phyloP scores from a whole-genome alignment of 2,113 vertebrate species.

The Danionella cerebrum region DNA sequence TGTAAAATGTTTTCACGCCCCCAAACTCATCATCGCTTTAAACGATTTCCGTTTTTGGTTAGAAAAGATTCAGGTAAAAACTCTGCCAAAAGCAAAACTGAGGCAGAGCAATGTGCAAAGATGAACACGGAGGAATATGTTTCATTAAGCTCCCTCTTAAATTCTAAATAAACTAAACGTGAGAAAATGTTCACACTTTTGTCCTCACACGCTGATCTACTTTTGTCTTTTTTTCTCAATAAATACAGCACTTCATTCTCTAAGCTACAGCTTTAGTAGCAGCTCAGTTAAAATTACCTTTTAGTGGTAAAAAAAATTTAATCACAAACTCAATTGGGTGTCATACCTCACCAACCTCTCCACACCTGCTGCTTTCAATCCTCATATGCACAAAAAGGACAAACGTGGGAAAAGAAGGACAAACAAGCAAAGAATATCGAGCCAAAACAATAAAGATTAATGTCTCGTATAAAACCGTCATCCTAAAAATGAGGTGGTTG shows the following conservation, averaged over 20 bases:
- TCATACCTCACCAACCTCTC: background rate
- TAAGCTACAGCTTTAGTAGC: background rate
- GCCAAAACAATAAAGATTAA: constrained; percentile 36
- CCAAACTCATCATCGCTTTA: too few species aligned
- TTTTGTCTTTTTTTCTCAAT: background rate
- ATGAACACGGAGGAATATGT: background rate
- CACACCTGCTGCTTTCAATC: background rate
- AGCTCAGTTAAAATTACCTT: background rate
- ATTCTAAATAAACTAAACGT: background rate
- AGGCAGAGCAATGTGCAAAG: background rate
- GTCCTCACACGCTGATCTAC: background rate
- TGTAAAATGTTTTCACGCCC: too few species aligned
- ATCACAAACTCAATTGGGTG: background rate
- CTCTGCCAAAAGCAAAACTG: background rate
- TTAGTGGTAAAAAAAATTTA: background rate
- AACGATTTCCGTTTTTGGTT: background rate
- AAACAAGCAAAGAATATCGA: constrained; percentile 1
- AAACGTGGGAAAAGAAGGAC: constrained; percentile 5
- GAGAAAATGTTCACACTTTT: background rate
- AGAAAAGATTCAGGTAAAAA: too few species aligned
- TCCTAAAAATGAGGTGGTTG: constrained; percentile 55
- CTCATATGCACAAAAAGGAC: background rate
- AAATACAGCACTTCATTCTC: background rate
- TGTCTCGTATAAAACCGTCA: constrained; percentile 69
- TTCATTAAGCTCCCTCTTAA: background rate